Evolutionary conservation across 2,113 vertebrate species (phyloP).

Genomic region (Gnathonemus echidnorhynchus): DNA sequence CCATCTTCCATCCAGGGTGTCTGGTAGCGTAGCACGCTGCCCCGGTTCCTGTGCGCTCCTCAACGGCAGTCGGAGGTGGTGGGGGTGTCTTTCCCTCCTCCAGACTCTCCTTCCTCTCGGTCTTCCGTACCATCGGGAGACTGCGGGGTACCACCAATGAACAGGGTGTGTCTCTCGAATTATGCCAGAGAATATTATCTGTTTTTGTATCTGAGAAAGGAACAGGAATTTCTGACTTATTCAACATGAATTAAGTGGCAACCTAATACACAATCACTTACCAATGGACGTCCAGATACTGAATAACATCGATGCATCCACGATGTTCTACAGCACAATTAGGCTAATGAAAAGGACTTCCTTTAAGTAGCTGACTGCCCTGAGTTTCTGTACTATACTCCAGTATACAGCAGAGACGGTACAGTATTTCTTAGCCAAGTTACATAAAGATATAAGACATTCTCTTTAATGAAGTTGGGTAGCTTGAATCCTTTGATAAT

Average conservation of each 20-base stretch:
- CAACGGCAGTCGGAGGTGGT: neutral
- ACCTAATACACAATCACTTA: neutral
- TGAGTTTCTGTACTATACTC: neutral
- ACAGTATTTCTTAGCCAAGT: neutral
- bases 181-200: neutral
- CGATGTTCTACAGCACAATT: neutral
- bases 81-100: neutral
- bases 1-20: neutral
- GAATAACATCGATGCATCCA: neutral
- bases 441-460: neutral
- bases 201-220: neutral
- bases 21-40: neutral
- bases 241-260: neutral
- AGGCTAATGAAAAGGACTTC: neutral
- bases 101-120: neutral
- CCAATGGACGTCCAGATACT: neutral
- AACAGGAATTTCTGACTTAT: neutral
- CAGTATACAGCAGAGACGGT: neutral
- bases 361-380: neutral
- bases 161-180: neutral
- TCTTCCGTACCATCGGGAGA: neutral
- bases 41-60: neutral
- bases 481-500: neutral
- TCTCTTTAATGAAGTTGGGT: neutral
- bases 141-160: neutral